A percentile compares a stretch with the other conserved stretches of the same genome.
These are phyloP conservation scores for Bombus waltoni DNA, from an alignment of 1,140 invertebrate species.

Conservation along the genomic window DNA sequence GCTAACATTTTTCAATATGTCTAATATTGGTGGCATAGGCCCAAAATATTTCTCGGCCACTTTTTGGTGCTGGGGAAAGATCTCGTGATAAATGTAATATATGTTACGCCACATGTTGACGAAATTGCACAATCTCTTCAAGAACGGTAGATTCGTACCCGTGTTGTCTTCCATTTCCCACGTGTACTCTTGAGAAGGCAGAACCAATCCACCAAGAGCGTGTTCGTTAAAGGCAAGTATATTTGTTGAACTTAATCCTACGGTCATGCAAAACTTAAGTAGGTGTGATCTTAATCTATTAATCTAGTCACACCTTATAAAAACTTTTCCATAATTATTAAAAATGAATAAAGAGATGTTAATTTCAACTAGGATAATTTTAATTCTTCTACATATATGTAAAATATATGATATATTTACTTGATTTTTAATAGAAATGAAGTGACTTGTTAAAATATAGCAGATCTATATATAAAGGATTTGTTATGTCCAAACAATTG, in stretches of 20 bases:
- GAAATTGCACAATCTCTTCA: constrained; percentile 52
- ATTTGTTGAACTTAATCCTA: constrained; percentile 55
- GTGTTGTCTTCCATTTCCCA: constrained; percentile 54
- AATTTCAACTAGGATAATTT: not conserved
- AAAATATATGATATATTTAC: not conserved
- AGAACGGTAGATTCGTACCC: constrained; percentile 47
- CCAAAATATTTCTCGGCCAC: constrained; percentile 78
- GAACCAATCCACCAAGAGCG: constrained; percentile 42
- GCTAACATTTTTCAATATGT: constrained; percentile 76
- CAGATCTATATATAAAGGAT: not conserved
- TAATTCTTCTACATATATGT: rapidly evolving
- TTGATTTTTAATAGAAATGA: not conserved
- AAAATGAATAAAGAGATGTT: not conserved
- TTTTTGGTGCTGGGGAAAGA: constrained; percentile 73
- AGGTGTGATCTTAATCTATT: rapidly evolving
- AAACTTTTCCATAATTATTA: not conserved
- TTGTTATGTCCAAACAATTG: rapidly evolving
- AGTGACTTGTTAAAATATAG: not conserved
- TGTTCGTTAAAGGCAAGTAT: not conserved
- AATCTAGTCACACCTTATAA: rapidly evolving
- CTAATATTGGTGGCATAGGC: constrained; percentile 60
- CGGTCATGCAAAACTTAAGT: not conserved
- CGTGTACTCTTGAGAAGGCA: constrained; percentile 59
- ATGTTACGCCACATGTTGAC: constrained; percentile 2
- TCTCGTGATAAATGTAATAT: not conserved